Evolutionary conservation across 2,113 vertebrate species (phyloP), one percentile per base, ranked within the genome.

Genomic region (Bubo bubo): DNA sequence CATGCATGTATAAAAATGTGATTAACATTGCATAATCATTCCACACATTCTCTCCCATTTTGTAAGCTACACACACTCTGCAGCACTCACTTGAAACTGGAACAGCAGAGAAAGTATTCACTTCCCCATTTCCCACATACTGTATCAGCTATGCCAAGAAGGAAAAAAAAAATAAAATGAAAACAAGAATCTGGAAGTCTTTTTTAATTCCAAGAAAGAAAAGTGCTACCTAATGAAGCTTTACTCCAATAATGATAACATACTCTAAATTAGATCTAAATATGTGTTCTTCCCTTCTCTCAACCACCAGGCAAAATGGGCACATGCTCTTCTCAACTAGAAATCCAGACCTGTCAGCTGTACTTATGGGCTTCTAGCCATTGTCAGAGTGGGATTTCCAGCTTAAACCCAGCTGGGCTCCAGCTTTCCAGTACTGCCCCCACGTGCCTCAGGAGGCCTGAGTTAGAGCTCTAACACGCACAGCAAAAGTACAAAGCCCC

Each of bases 371-470:
- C 55, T 90, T 41, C 19, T 2, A 47, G 22, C 19, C 34, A 23
- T 14, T 27, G 19, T 27, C 41, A 32, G 30, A 56, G 35, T 8
- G 11, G 34, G 49, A 34, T 68, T 73, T 72, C 24, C 63, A 67
- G 39, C 47, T 83, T 74, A 79, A 63, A 12, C 17, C 32, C n/a
- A 60, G 52, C 22, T 43, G 30, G 52, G 58, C 52, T 41, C 24
- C 64, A 79, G 66, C 52, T 84, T 37, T 45, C 35, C 24, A 19
- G 41, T 35, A 39, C 32, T 23, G 50, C 35, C 53, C 35, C 71
- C 45, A 12, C 2, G 0, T 13, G 12, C 34, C 72, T 50, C 14
- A 0, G 63, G 32, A 82, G 16, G 14, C 59, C 55, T 24, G 11
- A 70, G 41, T 49, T 62, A 15, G 0, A 67, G 32, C 41, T 35